phyloP scores from a whole-genome alignment of 30 jellyfish, hydroid and myxozoan genomes.

The Nemopilema nomurai region DNA sequence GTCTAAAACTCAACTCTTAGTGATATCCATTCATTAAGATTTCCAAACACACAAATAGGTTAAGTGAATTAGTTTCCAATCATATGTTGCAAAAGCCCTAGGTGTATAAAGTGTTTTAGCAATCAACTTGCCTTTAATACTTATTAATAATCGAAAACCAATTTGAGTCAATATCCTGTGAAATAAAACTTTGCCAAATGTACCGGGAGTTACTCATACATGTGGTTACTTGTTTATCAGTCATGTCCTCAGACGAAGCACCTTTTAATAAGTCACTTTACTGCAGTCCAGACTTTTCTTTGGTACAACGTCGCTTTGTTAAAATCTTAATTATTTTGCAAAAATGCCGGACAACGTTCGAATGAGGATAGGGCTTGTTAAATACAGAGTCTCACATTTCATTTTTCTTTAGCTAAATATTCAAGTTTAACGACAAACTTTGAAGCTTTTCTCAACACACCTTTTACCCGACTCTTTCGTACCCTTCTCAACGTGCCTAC shows the following conservation, averaged over 20 bases:
- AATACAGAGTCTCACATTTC: too few species aligned
- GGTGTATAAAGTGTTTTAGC: not conserved
- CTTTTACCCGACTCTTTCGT: too few species aligned
- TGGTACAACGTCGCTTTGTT: too few species aligned
- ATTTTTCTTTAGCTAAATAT: not conserved
- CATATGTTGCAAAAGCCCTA: not conserved
- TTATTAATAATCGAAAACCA: not conserved
- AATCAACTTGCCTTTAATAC: not conserved
- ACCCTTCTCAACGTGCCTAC: too few species aligned
- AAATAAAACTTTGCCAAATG: not conserved
- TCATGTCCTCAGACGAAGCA: too few species aligned
- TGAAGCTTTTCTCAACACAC: too few species aligned
- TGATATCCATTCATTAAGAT: constrained; percentile 17
- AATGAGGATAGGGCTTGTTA: too few species aligned
- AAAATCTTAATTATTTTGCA: too few species aligned
- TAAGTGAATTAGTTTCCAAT: constrained; percentile 14
- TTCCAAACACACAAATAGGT: constrained; percentile 30
- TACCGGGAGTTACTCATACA: not conserved
- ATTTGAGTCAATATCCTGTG: not conserved
- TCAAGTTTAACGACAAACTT: not conserved
- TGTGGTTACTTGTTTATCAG: not conserved
- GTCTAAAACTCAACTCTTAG: not conserved
- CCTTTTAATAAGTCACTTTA: too few species aligned
- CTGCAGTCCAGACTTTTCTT: too few species aligned
- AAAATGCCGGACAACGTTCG: too few species aligned